A percentile compares a stretch with the other conserved stretches of the same genome.
phyloP scores from a whole-genome alignment of 2,888 invertebrate genomes.

The Uropetala carovei region DNA sequence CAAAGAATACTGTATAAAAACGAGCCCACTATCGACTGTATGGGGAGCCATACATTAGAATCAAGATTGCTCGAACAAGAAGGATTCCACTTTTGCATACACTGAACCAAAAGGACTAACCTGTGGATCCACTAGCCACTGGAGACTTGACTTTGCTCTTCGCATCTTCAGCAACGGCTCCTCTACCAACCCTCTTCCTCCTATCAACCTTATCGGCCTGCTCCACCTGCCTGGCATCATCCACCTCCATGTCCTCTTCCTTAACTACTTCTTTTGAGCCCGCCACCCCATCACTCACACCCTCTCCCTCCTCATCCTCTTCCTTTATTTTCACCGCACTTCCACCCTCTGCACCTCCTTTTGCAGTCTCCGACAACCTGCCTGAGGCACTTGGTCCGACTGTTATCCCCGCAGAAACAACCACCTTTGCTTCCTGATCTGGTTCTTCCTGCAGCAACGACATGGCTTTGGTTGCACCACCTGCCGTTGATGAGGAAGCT shows the following conservation, averaged over 20 bases:
- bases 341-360: conserved; percentile 31
- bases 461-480: background rate
- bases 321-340: background rate
- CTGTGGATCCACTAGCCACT: conserved; percentile 60
- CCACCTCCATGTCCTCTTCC: conserved; percentile 28
- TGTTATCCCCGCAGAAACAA: conserved; percentile 33
- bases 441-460: conserved; percentile 40
- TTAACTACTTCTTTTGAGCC: conserved; percentile 13
- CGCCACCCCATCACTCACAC: conserved; percentile 42
- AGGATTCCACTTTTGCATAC: conserved; percentile 43
- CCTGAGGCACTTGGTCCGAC: conserved; percentile 57
- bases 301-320: background rate
- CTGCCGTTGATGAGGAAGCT: conserved; percentile 32
- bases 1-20: conserved; percentile 51
- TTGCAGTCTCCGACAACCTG: conserved; percentile 19
- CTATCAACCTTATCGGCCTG: conserved; percentile 42
- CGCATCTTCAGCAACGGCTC: conserved; percentile 38
- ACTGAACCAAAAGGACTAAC: conserved; percentile 50
- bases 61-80: conserved; percentile 25
- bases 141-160: conserved; percentile 59
- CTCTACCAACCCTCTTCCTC: conserved; percentile 62
- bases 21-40: conserved; percentile 47
- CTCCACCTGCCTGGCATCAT: background rate
- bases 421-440: conserved; percentile 50
- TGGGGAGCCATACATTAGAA: conserved; percentile 46